Evolutionary conservation across 1,140 invertebrate genomes (phyloP).

Genomic region (Atta texana): DNA sequence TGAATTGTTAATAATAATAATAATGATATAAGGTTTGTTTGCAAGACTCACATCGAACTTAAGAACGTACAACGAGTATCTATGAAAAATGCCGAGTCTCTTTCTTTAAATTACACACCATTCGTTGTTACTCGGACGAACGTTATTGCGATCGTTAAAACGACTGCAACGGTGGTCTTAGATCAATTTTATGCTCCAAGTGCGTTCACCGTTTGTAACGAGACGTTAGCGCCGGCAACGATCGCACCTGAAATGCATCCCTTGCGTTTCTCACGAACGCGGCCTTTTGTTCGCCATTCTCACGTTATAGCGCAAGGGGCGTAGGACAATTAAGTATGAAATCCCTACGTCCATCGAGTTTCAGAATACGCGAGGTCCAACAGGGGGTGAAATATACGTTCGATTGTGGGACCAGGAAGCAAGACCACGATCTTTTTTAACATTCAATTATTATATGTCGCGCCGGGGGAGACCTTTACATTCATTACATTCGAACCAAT

Average conservation of each 20-base stretch:
- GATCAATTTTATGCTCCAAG: conserved; percentile 56
- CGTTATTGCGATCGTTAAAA: conserved; percentile 39
- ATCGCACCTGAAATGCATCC: conserved; percentile 50
- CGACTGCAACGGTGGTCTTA: conserved; percentile 24
- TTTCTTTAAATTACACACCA: conserved; percentile 22
- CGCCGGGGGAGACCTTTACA: conserved; percentile 19
- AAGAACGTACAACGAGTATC: neutral
- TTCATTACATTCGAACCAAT: conserved; percentile 30
- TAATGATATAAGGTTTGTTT: neutral
- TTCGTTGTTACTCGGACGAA: neutral
- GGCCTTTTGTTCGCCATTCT: conserved; percentile 65
- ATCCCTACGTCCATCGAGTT: conserved; percentile 38
- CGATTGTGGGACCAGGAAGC: conserved; percentile 16
- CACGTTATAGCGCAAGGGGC: conserved; percentile 59
- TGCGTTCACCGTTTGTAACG: conserved; percentile 51
- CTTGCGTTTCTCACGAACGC: conserved; percentile 69
- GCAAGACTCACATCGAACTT: conserved; percentile 1
- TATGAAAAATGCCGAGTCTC: neutral
- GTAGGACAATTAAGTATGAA: conserved; percentile 66
- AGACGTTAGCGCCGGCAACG: conserved; percentile 30
- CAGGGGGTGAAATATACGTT: neutral
- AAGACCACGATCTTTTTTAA: conserved; percentile 46
- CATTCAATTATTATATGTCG: conserved; percentile 48
- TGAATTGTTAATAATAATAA: neutral
- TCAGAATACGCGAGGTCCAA: neutral